Evolutionary conservation across 2,113 vertebrate genomes (phyloP), one percentile per base, ranked within the genome.

Genomic region (Oryzias celebensis): DNA sequence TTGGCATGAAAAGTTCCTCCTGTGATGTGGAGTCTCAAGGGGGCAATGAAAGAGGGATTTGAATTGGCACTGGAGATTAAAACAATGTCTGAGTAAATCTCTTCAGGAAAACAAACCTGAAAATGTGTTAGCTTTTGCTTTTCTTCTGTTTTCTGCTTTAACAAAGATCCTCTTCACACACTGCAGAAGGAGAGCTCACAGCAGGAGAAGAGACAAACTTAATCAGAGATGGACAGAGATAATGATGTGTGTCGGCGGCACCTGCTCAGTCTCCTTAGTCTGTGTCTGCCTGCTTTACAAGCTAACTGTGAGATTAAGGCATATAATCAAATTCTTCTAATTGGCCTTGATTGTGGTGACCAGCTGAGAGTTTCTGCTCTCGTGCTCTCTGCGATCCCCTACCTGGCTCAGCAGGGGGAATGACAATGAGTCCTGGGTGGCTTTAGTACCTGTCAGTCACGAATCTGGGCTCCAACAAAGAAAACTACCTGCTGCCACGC

Each of bases 301-400:
- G 73, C 78, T 78, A 77, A 80, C 83, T 83, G 75, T 73, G 51
- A 79, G 77, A 79, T 81, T 69, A 83, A 80, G 79, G 66, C 72
- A 80, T 83, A 65, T 74, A 78, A 86, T 82, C 80, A 74, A 75
- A 79, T 82, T 18, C 48, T 71, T 50, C 71, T 85, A 85, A 88
- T 84, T 84, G 71, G 70, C 53, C 67, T 45, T 50, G 73, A 83
- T 77, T 28, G 67, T 77, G 68, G 79, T 54, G 31, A 60, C 58
- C 16, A 31, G 72, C 67, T 71, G 74, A 48, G 5, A 72, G 23
- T 68, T 43, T n/a, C 65, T 56, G 17, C 26, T 31, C 58, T 48
- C 51, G 17, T 46, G 20, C 55, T 46, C 51, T 13, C 5, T 53
- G 18, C 54, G 3, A 23, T 43, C 65, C 56, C 51, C 42, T 62